phyloP scores from a whole-genome alignment of 2,797 vertebrate species.

The Kryptolebias ocellatus region DNA sequence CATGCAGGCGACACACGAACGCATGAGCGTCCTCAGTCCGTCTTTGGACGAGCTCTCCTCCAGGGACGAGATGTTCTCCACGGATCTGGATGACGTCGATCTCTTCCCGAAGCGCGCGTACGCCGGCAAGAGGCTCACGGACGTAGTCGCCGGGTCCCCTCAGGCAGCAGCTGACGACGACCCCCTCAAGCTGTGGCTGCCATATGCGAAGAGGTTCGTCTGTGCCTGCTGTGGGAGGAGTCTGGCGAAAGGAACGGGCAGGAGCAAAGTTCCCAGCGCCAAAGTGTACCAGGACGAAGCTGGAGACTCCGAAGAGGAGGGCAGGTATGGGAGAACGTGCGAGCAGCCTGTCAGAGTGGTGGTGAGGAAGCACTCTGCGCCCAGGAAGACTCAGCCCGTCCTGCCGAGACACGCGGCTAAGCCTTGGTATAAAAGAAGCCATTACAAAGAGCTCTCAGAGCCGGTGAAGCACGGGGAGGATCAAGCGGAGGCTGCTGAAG shows the following conservation, averaged over 20 bases:
- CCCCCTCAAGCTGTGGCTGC: conserved; percentile 47
- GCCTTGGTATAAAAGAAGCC: conserved; percentile 57
- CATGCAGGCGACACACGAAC: conserved; percentile 70
- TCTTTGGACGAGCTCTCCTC: conserved; percentile 85
- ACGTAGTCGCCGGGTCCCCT: conserved; percentile 16
- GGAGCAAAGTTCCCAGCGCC: conserved; percentile 52
- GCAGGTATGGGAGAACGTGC: conserved; percentile 36
- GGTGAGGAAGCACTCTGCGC: conserved; percentile 57
- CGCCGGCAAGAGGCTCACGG: conserved; percentile 36
- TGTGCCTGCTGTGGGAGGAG: conserved; percentile 80
- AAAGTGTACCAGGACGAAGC: conserved; percentile 53
- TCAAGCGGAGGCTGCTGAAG: conserved; percentile 36
- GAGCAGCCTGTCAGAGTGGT: conserved; percentile 53
- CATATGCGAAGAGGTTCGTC: conserved; percentile 47
- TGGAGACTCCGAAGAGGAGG: conserved; percentile 74
- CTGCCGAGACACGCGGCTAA: conserved; percentile 48
- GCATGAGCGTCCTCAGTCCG: conserved; percentile 81
- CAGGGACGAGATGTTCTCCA: conserved; percentile 84
- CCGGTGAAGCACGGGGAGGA: conserved; percentile 25
- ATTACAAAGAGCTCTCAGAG: conserved; percentile 28
- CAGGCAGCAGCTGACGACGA: conserved; percentile 6
- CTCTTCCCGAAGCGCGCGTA: conserved; percentile 71
- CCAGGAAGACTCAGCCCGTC: conserved; percentile 53
- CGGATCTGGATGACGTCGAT: conserved; percentile 79
- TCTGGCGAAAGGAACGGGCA: conserved; percentile 47